A percentile compares a stretch with the other conserved stretches of the same genome.
These are phyloP conservation scores for Dipus sagitta DNA, from an alignment of 2,797 vertebrate genomes.

Conservation along the genomic window DNA sequence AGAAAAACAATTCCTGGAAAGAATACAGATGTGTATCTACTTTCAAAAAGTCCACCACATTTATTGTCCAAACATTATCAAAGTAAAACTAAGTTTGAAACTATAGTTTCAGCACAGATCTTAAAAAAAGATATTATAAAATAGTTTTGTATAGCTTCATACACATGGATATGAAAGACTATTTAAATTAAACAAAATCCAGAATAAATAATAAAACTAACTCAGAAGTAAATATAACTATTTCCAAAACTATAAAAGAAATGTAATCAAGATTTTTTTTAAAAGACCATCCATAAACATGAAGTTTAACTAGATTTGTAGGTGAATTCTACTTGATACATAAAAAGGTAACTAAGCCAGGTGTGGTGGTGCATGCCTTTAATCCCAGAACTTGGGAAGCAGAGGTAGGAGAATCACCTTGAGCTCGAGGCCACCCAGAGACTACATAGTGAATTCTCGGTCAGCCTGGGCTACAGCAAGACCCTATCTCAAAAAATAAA, in stretches of 20 bases:
- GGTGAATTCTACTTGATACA: slow-evolving; percentile 4
- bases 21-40: not conserved
- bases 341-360: not conserved
- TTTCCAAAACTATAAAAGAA: slow-evolving; percentile 36
- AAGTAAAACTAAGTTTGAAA: not conserved
- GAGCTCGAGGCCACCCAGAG: too few species aligned
- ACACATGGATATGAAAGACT: not conserved
- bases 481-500: too few species aligned
- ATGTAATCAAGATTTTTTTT: not conserved
- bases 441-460: too few species aligned
- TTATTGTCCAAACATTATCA: not conserved
- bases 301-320: not conserved
- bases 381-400: too few species aligned
- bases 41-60: not conserved
- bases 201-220: not conserved
- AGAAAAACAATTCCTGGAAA: not conserved
- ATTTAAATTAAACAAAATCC: not conserved
- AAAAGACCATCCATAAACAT: not conserved
- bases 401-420: too few species aligned
- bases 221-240: slow-evolving; percentile 5
- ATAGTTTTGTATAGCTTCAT: not conserved
- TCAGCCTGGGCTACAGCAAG: too few species aligned
- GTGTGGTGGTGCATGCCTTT: too few species aligned
- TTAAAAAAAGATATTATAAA: not conserved
- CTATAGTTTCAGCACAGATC: not conserved